Evolutionary conservation across 1,140 invertebrate genomes (phyloP).

Genomic region (Portunus trituberculatus): DNA sequence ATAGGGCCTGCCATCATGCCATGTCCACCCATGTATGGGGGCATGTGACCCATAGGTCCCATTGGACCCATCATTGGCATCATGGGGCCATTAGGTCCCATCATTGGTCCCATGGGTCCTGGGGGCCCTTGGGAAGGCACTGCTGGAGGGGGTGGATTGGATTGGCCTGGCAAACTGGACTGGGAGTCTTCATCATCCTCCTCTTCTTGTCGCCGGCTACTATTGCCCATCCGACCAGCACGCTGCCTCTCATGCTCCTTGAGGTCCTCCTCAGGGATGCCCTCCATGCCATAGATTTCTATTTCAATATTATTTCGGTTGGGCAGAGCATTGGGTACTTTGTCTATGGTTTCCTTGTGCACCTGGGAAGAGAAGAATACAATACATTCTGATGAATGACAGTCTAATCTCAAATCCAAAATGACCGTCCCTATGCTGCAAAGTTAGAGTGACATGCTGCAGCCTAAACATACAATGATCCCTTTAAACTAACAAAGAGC

Average conservation of each 20-base stretch:
- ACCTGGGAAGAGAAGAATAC: conserved; percentile 84
- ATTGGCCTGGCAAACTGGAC: conserved; percentile 61
- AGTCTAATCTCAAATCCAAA: too few species aligned
- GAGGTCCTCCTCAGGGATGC: conserved; percentile 97
- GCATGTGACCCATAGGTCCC: conserved; percentile 78
- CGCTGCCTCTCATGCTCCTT: conserved; percentile 96
- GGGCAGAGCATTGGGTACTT: conserved; percentile 99
- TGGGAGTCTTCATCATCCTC: conserved; percentile 78
- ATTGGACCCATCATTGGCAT: conserved; percentile 80
- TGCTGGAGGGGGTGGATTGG: conserved; percentile 67
- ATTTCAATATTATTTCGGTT: conserved; percentile 99
- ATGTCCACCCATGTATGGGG: conserved; percentile 76
- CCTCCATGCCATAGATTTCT: conserved; percentile 99
- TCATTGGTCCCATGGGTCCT: conserved; percentile 82
- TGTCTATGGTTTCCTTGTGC: conserved; percentile 99
- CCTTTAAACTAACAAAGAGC: too few species aligned
- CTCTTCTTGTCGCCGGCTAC: conserved; percentile 72
- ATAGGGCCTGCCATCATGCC: conserved; percentile 76
- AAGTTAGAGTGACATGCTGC: too few species aligned
- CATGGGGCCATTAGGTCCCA: conserved; percentile 79
- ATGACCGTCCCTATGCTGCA: too few species aligned
- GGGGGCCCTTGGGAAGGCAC: conserved; percentile 77
- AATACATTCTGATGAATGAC: too few species aligned
- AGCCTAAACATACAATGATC: too few species aligned
- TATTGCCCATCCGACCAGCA: conserved; percentile 82